Base-by-base conservation (phyloP, 2,113 vertebrate species). In the Lepus timidus region DNA sequence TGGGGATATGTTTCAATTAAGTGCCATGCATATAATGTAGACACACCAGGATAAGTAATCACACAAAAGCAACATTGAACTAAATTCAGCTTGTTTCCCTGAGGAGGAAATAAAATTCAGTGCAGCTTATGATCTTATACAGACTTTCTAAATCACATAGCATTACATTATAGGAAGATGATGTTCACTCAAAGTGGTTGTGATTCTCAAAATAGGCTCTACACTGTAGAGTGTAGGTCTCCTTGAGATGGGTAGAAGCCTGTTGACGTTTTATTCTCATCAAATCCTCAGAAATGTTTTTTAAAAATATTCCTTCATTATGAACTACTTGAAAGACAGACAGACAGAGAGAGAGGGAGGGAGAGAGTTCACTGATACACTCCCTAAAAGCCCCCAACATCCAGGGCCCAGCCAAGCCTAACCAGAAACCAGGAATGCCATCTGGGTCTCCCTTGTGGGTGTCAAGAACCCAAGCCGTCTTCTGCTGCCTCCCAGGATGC, bases 51-150 rank as follows among this genome's bases (percentile, higher is more conserved):
- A 52, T 19, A 91, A 14, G 12, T 61, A 68, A 76, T 49, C 64
- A 73, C 1, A 91, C n/a, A 33, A 55, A 76, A 68, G 13, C 55
- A 90, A 58, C 36, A 76, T 27, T 51, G 55, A 86, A 82, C 20
- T 68, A 75, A 36, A 16, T n/a, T 51, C 58, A 65, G n/a, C 13
- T 49, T 44, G 22, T 36, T 93, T 82, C 16, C 27, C 22, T 90
- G 76, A 73, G 20, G n/a, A 71, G 13, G 88, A 89, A 96, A 74
- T 91, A 71, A 81, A 1, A 76, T 31, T 85, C 39, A 93, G 68
- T 64, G 20, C 23, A 86, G 73, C 36, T 51, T 92, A 39, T 14
- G 22, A 49, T 74, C 61, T 79, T 86, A 71, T 2, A 16, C 25
- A 80, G 74, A 31, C 9, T 7, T 75, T 33, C 31, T 58, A 22